Evolutionary conservation across 2,113 vertebrate species (phyloP).

Genomic region (Silurus glanis): DNA sequence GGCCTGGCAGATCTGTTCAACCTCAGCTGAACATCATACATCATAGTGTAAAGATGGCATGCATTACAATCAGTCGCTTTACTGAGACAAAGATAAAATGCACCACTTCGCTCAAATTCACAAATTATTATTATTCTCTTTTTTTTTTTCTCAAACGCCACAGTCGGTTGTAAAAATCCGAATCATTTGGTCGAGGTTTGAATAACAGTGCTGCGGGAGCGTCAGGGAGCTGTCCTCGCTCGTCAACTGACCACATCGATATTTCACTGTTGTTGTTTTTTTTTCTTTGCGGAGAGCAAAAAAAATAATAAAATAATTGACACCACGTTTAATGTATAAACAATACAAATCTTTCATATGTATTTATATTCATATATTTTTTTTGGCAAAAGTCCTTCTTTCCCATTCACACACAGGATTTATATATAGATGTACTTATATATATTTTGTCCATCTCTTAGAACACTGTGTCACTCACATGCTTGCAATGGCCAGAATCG

Average conservation of each 20-base stretch:
- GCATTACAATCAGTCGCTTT: conserved; percentile 76
- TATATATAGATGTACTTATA: not conserved
- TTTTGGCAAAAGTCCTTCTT: conserved; percentile 71
- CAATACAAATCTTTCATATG: conserved; percentile 74
- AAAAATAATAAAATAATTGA: conserved; percentile 60
- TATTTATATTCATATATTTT: conserved; percentile 49
- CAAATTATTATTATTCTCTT: conserved; percentile 12
- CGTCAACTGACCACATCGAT: conserved; percentile 64
- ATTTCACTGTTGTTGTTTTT: conserved; percentile 59
- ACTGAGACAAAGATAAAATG: conserved; percentile 64
- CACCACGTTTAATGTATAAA: conserved; percentile 79
- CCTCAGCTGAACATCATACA: conserved; percentile 60
- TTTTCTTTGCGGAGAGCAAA: conserved; percentile 72
- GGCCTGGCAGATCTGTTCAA: conserved; percentile 60
- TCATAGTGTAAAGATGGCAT: conserved; percentile 70
- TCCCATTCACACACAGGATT: conserved; percentile 54
- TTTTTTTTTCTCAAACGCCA: conserved; percentile 49
- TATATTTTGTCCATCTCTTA: conserved; percentile 64
- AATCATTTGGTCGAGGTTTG: conserved; percentile 58
- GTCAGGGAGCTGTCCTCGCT: conserved; percentile 56
- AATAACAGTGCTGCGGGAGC: conserved; percentile 55
- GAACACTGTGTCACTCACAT: conserved; percentile 74
- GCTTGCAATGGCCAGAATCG: conserved; percentile 72
- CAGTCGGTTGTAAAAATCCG: conserved; percentile 62
- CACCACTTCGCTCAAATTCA: conserved; percentile 61